Percentiles rank a stretch among this genome's conserved stretches.
These are phyloP conservation scores for Atrina japonica DNA, from an alignment of 2,888 invertebrate species.

Conservation along the genomic window DNA sequence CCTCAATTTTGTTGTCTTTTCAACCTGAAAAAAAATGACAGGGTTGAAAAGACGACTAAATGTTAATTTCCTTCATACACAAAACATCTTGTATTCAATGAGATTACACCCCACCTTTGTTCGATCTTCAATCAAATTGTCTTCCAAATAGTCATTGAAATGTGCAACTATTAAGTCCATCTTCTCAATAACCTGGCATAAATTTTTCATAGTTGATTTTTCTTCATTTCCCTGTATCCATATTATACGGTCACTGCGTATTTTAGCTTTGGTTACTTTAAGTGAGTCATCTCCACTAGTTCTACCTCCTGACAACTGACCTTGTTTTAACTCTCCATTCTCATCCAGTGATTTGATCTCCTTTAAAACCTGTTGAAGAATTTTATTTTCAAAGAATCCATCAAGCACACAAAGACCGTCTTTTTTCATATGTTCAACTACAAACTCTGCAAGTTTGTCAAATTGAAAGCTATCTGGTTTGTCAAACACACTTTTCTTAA, in stretches of 20 bases:
- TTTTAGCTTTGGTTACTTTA: slow-evolving; percentile 75
- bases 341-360: slow-evolving; percentile 44
- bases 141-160: slow-evolving; percentile 43
- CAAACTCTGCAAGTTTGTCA: slow-evolving; percentile 38
- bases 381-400: slow-evolving; percentile 41
- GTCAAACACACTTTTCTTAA: slow-evolving; percentile 21
- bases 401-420: slow-evolving; percentile 53
- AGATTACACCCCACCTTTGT: slow-evolving; percentile 90
- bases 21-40: too few relatives aligned
- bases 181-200: slow-evolving; percentile 42
- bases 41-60: too few relatives aligned
- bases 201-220: slow-evolving; percentile 32
- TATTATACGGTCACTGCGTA: slow-evolving; percentile 93
- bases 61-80: too few relatives aligned
- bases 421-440: slow-evolving; percentile 35
- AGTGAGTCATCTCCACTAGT: slow-evolving; percentile 48
- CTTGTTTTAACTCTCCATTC: slow-evolving; percentile 32
- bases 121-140: slow-evolving; percentile 91
- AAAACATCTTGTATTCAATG: too few relatives aligned
- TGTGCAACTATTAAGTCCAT: slow-evolving; percentile 49
- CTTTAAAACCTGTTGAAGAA: slow-evolving; percentile 37
- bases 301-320: slow-evolving; percentile 50
- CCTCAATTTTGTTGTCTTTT: too few relatives aligned
- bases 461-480: slow-evolving; percentile 14
- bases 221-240: slow-evolving; percentile 88